Base-by-base conservation (phyloP, 2,797 vertebrate genomes). In the Botia kubotai region DNA sequence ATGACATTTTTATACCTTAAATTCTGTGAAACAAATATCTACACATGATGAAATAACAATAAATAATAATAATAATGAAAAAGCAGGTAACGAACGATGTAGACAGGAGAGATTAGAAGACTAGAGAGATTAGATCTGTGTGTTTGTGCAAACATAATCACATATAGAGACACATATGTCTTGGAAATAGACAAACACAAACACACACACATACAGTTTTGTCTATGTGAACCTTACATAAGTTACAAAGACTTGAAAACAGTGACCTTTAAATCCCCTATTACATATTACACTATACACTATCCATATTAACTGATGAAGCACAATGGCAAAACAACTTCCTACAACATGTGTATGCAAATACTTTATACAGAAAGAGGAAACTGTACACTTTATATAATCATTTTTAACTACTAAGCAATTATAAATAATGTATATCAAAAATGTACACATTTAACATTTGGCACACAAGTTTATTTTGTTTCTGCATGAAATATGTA, bases 181-280 rank as follows among this genome's bases (percentile, higher is more conserved):
- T 21, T 63, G 33, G 69, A 80, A 62, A 75, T 14, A 55, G 21
- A 74, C 21, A 58, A 39, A 39, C 4, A 33, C n/a, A n/a, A n/a
- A 26, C 23, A 26, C 23, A 26, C 23, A 26, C 23, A 26, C 52
- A 85, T 60, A 50, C 67, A 76, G 77, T 83, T 65, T 79, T 55
- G 76, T 62, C 26, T 71, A 17, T 33, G 2, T 63, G 53, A 50
- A 46, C 16, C 55, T 75, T 19, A 58, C 16, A 14, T 26, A 62
- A 66, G 77, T 82, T 70, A 72, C 26, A 66, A 77, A 16, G 75
- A 60, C 50, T 50, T 4, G 50, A 52, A 50, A 79, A 79, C 19
- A 43, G 72, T 79, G 68, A 52, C 66, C 55, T 48, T 76, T 72
- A 84, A 92, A 92, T 92, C 92, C 87, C 82, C 88, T 88, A 91